phyloP scores from a whole-genome alignment of 1,140 invertebrate genomes.

The Saccostrea glomerata region DNA sequence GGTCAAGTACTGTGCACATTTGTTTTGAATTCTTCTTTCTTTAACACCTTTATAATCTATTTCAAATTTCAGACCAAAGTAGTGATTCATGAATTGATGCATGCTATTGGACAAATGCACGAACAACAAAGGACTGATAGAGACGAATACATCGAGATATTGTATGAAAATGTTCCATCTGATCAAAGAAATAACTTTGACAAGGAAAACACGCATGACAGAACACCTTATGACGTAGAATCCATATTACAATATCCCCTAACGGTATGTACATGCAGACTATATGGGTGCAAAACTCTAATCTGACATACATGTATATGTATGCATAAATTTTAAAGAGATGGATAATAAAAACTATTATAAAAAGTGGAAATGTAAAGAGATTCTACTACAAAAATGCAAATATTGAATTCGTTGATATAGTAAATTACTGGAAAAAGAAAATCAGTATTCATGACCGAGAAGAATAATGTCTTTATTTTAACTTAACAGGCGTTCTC shows the following conservation, averaged over 20 bases:
- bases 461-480: background rate
- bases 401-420: too few relatives aligned
- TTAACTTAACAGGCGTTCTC: background rate
- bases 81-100: conserved; percentile 6
- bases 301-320: too few relatives aligned
- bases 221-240: conserved; percentile 31
- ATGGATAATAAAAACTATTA: too few relatives aligned
- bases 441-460: too few relatives aligned
- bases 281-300: background rate
- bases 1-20: background rate
- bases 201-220: conserved; percentile 12
- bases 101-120: conserved; percentile 20
- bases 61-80: conserved; percentile 16
- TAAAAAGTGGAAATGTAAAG: too few relatives aligned
- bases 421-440: too few relatives aligned
- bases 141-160: background rate
- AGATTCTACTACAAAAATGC: too few relatives aligned
- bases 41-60: background rate
- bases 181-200: background rate
- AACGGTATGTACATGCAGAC: background rate
- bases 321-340: too few relatives aligned
- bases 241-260: conserved; percentile 15
- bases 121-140: background rate
- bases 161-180: background rate
- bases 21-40: background rate